Evolutionary conservation across 1,140 invertebrate species (phyloP).

Genomic region (Lerema accius): DNA sequence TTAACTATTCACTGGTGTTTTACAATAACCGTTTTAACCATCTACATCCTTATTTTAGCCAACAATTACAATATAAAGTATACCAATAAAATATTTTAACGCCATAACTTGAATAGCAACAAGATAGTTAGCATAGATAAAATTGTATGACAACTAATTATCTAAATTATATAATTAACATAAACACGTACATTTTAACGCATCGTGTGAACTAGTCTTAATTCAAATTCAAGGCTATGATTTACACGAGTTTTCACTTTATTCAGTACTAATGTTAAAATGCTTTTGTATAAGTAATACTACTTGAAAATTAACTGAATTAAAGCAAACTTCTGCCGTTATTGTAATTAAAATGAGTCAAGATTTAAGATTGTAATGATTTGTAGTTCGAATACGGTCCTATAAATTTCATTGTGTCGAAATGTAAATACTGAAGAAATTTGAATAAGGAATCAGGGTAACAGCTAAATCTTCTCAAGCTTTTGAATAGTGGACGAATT

Average conservation of each 20-base stretch:
- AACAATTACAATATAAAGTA: too few species aligned
- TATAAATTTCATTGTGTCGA: slow-evolving; percentile 20
- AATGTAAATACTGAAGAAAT: slow-evolving; percentile 24
- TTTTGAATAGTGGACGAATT: slow-evolving; percentile 26
- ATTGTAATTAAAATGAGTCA: neutral
- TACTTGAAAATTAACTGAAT: neutral
- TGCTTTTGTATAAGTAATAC: neutral
- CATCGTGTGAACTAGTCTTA: slow-evolving; percentile 21
- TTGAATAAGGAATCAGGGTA: slow-evolving; percentile 25
- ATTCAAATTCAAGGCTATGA: slow-evolving; percentile 14
- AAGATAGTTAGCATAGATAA: too few species aligned
- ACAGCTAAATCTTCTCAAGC: slow-evolving; percentile 10
- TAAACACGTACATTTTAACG: slow-evolving; percentile 11
- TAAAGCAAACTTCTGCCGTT: neutral
- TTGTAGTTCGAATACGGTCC: neutral
- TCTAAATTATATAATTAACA: slow-evolving; percentile 30
- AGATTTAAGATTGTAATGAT: neutral
- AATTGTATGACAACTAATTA: slow-evolving; percentile 9
- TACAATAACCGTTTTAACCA: too few species aligned
- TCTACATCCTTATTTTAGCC: too few species aligned
- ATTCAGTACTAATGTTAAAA: neutral
- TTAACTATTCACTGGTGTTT: too few species aligned
- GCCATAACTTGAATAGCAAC: neutral
- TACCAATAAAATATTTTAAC: too few species aligned
- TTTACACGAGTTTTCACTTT: slow-evolving; percentile 22